These are phyloP conservation scores for Drosophila parabipectinata DNA, from an alignment of 1,140 invertebrate genomes.

Conservation along the genomic window DNA sequence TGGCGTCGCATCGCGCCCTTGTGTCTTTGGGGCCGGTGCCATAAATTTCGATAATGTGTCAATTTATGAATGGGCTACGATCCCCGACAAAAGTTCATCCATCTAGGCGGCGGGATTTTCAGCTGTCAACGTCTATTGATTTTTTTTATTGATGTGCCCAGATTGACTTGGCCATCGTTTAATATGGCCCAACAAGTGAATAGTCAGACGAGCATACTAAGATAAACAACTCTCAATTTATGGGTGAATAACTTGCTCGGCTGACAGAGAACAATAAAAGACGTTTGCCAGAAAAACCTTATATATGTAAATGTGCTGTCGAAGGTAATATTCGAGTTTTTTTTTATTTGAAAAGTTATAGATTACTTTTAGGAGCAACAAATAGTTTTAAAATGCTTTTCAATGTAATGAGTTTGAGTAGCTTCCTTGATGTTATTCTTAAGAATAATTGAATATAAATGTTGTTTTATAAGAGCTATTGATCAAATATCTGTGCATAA, in stretches of 20 bases:
- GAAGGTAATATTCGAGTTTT: neutral
- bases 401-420: no score
- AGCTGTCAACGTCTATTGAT: constrained; percentile 78
- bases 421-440: no score
- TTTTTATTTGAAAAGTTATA: no score
- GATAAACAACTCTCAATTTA: constrained; percentile 43
- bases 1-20: constrained; percentile 66
- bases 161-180: constrained; percentile 33
- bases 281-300: constrained; percentile 3
- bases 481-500: constrained; percentile 37
- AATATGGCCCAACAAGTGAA: constrained; percentile 62
- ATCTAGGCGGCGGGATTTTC: constrained; percentile 56
- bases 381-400: no score
- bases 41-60: constrained; percentile 82
- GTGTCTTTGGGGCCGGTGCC: constrained; percentile 42
- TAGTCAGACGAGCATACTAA: constrained; percentile 30
- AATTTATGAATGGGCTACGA: constrained; percentile 72
- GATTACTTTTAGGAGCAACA: no score
- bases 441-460: no score
- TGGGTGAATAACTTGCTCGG: constrained; percentile 37
- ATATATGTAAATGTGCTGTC: neutral
- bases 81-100: constrained; percentile 33
- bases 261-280: constrained; percentile 28
- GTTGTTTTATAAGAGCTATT: constrained; percentile 2
- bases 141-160: constrained; percentile 75